A percentile compares a stretch with the other conserved stretches of the same genome.
Conservation (phyloP, 2,797 vertebrate species). For the Meda fulgida region DNA sequence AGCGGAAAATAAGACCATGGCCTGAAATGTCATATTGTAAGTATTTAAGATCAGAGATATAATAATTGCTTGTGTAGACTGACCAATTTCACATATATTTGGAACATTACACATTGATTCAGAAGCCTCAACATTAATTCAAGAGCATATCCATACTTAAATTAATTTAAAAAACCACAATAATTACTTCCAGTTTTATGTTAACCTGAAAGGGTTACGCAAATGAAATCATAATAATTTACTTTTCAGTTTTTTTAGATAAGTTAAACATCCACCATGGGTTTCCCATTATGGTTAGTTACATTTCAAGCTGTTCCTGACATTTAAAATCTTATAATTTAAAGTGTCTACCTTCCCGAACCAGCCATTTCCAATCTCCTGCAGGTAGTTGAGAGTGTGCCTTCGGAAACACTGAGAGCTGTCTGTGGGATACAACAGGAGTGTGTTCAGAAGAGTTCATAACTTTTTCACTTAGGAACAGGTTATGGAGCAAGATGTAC, state of each 20-base stretch:
- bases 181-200: neutral
- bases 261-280: neutral
- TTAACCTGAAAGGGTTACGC: neutral
- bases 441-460: neutral
- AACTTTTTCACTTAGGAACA: neutral
- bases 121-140: neutral
- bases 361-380: slow-evolving; percentile 94
- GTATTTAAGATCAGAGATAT: neutral
- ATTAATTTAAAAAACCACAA: neutral
- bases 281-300: neutral
- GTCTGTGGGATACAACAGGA: slow-evolving; percentile 66
- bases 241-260: neutral
- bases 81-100: neutral
- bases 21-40: slow-evolving; percentile 20
- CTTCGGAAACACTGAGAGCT: slow-evolving; percentile 85
- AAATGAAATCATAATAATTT: neutral
- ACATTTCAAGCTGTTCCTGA: neutral
- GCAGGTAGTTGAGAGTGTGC: slow-evolving; percentile 90
- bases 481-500: neutral
- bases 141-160: neutral
- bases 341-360: slow-evolving; percentile 85
- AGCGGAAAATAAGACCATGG: slow-evolving; percentile 13
- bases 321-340: neutral
- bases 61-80: neutral
- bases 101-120: neutral